Evolutionary conservation across 2,888 invertebrate species (phyloP).

Genomic region (Tiliacea citrago): DNA sequence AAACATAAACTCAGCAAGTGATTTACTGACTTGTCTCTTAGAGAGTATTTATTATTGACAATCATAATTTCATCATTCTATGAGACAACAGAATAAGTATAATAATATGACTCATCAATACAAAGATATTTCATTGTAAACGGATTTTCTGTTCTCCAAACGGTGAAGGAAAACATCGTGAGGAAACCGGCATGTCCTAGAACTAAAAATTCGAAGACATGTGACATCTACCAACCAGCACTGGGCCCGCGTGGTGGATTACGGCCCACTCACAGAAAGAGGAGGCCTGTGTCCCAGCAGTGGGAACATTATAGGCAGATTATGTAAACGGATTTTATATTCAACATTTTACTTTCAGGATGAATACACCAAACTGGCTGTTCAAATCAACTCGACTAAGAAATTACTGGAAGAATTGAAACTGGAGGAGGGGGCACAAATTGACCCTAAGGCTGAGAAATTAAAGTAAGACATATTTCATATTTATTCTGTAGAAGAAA

Average conservation of each 20-base stretch:
- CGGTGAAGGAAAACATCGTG: too few species aligned
- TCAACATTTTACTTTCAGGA: conserved; percentile 75
- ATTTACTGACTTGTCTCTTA: neutral
- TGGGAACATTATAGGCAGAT: too few species aligned
- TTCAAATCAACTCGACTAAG: conserved; percentile 87
- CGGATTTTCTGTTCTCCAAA: too few species aligned
- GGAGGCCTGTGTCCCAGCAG: too few species aligned
- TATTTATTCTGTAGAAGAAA: neutral
- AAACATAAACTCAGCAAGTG: neutral
- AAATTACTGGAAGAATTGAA: conserved; percentile 88
- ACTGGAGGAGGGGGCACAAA: conserved; percentile 86
- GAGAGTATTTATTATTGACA: neutral
- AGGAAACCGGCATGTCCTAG: too few species aligned
- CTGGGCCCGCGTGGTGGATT: too few species aligned
- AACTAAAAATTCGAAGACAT: too few species aligned
- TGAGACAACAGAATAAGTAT: neutral
- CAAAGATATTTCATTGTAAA: neutral
- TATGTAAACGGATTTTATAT: neutral
- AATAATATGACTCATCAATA: conserved; percentile 10
- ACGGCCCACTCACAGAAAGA: too few species aligned
- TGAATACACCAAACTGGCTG: conserved; percentile 84
- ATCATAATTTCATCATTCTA: conserved; percentile 14
- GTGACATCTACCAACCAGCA: too few species aligned
- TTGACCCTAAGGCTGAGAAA: conserved; percentile 88
- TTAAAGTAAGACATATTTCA: conserved; percentile 77